Conservation (phyloP, 1,140 invertebrate genomes). For the Zaprionus inermis region DNA sequence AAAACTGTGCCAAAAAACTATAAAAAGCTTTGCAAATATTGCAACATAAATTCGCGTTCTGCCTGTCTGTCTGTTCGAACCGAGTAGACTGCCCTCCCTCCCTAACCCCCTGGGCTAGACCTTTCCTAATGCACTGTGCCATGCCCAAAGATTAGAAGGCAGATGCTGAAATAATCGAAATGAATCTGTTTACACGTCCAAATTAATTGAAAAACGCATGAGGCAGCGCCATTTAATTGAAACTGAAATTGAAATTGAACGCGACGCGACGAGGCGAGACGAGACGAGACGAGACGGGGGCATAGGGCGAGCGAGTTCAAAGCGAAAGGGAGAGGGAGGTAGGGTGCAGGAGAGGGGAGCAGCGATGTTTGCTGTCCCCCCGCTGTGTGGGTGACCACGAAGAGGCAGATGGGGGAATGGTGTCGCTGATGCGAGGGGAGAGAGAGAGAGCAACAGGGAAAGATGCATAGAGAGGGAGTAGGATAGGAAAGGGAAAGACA, state of each 20-base stretch:
- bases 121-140: constrained; percentile 45
- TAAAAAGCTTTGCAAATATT: constrained; percentile 8
- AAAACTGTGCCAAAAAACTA: constrained; percentile 15
- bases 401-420: not conserved
- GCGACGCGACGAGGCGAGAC: constrained; percentile 2
- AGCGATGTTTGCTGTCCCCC: not conserved
- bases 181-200: constrained; percentile 83
- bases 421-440: not conserved
- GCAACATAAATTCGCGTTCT: constrained; percentile 1
- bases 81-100: not conserved
- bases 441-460: not conserved
- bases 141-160: constrained; percentile 60
- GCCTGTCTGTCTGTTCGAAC: not conserved
- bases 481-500: not conserved
- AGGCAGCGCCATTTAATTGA: constrained; percentile 81
- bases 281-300: not conserved
- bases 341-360: not conserved
- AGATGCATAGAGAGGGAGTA: not conserved
- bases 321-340: constrained; percentile 14
- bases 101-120: constrained; percentile 17
- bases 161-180: constrained; percentile 84
- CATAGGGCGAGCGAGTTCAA: constrained; percentile 40
- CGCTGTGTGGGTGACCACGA: not conserved
- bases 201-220: constrained; percentile 81
- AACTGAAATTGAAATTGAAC: constrained; percentile 65